Evolutionary conservation across 2,113 vertebrate genomes (phyloP), one percentile per base, ranked within the genome.

Genomic region (Oncorhynchus gorbuscha): DNA sequence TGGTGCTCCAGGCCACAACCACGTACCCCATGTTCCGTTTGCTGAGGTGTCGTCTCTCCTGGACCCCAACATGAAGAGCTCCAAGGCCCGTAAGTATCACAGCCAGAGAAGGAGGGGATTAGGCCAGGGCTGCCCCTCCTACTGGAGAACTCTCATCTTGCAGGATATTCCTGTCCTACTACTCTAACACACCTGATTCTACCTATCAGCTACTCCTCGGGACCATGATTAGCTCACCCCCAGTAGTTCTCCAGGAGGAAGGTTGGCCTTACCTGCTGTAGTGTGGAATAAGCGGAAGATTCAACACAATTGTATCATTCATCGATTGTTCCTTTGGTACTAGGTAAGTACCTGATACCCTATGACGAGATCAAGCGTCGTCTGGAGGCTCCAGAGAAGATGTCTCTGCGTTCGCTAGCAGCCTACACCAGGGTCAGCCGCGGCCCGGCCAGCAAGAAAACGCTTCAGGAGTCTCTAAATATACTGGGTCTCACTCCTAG

Each of bases 51-150:
- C 92, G 0, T 94, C 93, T 0, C 89, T 94, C 59, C 89, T 94
- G 71, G 93, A 94, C 76, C 93, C 93, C 26, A 94, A 94, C 88
- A 94, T 94, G 93, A 94, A 94, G 77, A 92, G 93, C 71, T 93
- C 93, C 8, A 94, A 94, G 76, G 93, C 93, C 58, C 90, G 93
- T 87, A 84, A 89, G 79, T 87, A 87, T 14, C 51, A 39, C 32
- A 69, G 26, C 16, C 66, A 65, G 62, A 26, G 22, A 65, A 65
- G 13, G 11, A 65, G 8, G 39, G 39, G 8, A 45, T 45, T 45
- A 45, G 39, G 39, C 39, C 39, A 45, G 39, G 39, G 39, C 39
- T 45, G 9, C 39, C 39, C 39, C 39, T 39, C 39, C 39, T 39
- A 39, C 39, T 39, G 39, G 39, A 39, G 39, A 39, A 8, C 39